Evolutionary conservation across 2,113 vertebrate species (phyloP).

Genomic region (Corythoichthys haematopterus): DNA sequence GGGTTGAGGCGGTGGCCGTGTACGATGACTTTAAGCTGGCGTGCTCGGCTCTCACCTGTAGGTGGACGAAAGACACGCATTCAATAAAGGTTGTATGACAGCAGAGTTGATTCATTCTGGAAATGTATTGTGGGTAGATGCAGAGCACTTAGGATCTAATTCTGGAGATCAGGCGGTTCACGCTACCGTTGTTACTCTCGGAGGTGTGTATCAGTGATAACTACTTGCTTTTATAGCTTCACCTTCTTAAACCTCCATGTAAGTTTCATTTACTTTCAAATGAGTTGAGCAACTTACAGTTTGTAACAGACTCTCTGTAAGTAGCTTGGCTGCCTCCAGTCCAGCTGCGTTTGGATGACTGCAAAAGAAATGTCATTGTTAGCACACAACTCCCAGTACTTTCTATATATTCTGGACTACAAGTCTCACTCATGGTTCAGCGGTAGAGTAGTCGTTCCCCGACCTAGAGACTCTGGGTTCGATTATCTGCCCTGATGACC

Average conservation of each 20-base stretch:
- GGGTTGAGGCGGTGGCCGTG: slow-evolving; percentile 66
- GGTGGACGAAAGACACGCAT: neutral
- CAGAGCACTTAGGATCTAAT: slow-evolving; percentile 51
- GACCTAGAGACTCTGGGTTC: no score
- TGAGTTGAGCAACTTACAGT: slow-evolving; percentile 77
- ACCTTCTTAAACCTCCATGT: slow-evolving; percentile 66
- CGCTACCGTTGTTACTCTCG: slow-evolving; percentile 57
- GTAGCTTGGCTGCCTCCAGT: slow-evolving; percentile 91
- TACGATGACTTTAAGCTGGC: slow-evolving; percentile 53
- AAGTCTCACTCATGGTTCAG: no score
- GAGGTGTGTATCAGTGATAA: slow-evolving; percentile 68
- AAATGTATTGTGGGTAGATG: slow-evolving; percentile 57
- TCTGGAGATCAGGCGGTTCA: slow-evolving; percentile 64
- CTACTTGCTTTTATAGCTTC: slow-evolving; percentile 53
- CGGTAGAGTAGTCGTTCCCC: no score
- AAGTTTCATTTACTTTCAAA: neutral
- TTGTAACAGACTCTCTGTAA: slow-evolving; percentile 91
- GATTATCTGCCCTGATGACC: no score
- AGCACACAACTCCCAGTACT: neutral
- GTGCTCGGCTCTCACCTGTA: slow-evolving; percentile 69
- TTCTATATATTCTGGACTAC: no score
- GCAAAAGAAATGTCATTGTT: slow-evolving; percentile 30
- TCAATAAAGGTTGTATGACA: neutral
- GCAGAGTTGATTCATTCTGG: neutral
- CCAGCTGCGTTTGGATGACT: slow-evolving; percentile 93